These are phyloP conservation scores for Ammodytes dubius DNA, from an alignment of 2,113 vertebrate genomes.

Conservation along the genomic window DNA sequence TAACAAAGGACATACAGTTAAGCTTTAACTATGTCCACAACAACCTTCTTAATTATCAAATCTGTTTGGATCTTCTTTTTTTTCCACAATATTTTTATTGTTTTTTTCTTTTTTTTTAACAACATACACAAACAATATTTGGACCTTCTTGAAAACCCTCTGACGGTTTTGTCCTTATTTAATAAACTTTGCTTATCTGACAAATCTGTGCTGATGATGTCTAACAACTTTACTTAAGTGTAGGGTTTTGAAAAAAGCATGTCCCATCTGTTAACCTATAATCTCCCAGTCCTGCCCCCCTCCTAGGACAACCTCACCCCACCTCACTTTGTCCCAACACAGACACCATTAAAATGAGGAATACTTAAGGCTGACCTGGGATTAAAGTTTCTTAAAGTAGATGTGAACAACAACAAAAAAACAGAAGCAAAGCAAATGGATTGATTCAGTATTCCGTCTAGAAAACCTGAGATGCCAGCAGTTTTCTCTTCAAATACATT, in stretches of 20 bases:
- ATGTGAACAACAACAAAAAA: background rate
- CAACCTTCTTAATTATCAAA: background rate
- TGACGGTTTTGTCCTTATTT: background rate
- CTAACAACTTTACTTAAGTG: background rate
- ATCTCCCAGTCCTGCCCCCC: slow-evolving; percentile 21
- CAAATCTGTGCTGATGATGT: background rate
- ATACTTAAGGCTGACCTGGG: background rate
- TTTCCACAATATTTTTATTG: no score
- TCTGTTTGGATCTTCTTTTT: background rate
- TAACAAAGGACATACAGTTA: background rate
- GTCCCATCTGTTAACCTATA: slow-evolving; percentile 50
- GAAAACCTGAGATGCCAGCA: background rate
- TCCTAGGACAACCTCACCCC: background rate
- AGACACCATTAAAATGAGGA: background rate
- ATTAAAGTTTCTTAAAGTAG: slow-evolving; percentile 3
- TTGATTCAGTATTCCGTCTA: background rate
- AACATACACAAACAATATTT: no score
- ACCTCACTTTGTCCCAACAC: background rate
- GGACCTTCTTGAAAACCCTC: background rate
- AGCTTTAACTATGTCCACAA: background rate
- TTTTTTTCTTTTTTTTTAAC: no score
- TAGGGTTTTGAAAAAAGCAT: slow-evolving; percentile 1
- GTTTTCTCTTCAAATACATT: background rate
- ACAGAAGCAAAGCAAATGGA: background rate
- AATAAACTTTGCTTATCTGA: background rate